These are phyloP conservation scores for Montipora efflorescens DNA, from an alignment of 64 coral and sea anemone genomes.

Conservation along the genomic window DNA sequence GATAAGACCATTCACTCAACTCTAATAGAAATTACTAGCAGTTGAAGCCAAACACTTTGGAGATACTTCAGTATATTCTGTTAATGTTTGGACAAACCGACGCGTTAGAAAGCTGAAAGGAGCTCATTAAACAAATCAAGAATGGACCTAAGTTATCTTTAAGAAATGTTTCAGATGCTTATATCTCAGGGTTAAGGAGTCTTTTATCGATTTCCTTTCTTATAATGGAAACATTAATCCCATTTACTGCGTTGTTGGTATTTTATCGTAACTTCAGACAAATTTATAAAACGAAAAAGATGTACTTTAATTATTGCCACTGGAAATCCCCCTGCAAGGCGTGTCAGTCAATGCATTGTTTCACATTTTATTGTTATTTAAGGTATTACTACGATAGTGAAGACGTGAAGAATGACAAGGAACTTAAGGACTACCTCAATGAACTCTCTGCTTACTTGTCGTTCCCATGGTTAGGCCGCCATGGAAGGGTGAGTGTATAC, in stretches of 20 bases:
- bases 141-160: background rate
- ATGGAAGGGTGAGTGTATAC: background rate
- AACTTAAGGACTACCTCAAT: slow-evolving; percentile 5
- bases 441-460: background rate
- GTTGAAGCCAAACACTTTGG: background rate
- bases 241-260: background rate
- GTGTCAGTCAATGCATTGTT: background rate
- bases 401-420: slow-evolving; percentile 38
- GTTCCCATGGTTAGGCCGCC: background rate
- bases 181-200: background rate
- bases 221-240: slow-evolving; percentile 1
- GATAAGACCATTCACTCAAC: background rate
- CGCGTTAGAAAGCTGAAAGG: background rate
- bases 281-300: background rate
- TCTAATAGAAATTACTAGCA: slow-evolving; percentile 1
- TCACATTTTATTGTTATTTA: background rate
- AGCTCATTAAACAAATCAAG: background rate
- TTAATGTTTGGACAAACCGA: background rate
- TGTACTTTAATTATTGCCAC: background rate
- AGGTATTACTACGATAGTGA: slow-evolving; percentile 19
- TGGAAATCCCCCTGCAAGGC: background rate
- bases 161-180: background rate
- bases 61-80: background rate
- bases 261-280: background rate
- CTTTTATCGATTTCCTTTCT: slow-evolving; percentile 5